phyloP scores from a whole-genome alignment of 2,113 vertebrate species.

The Oceanodroma tethys region DNA sequence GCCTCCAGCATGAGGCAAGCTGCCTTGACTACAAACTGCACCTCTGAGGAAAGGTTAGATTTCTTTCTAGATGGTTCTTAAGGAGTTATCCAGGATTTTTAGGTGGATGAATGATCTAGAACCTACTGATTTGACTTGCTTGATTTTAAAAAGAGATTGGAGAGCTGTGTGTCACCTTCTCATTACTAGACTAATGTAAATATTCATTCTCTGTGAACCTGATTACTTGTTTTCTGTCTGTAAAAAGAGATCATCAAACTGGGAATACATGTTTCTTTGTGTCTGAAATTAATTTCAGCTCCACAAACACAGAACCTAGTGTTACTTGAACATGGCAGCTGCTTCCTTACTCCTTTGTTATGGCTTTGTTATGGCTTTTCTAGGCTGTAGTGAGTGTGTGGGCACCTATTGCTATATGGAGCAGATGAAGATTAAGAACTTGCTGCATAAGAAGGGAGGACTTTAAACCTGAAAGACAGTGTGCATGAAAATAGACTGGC shows the following conservation, averaged over 20 bases:
- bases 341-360: background rate
- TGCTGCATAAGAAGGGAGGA: background rate
- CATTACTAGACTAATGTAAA: background rate
- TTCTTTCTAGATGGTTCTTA: background rate
- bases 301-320: background rate
- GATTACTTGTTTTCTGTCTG: background rate
- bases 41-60: background rate
- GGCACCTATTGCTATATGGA: background rate
- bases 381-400: background rate
- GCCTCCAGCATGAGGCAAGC: background rate
- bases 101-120: background rate
- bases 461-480: background rate
- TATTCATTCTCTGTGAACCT: background rate
- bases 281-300: background rate
- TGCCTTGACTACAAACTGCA: background rate
- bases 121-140: background rate
- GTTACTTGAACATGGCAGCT: background rate
- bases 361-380: background rate
- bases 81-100: background rate
- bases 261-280: background rate
- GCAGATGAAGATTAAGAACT: background rate
- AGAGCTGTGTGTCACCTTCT: background rate
- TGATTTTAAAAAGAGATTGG: background rate
- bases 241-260: background rate
- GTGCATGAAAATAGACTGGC: background rate